These are phyloP conservation scores for Incurvaria masculella DNA, from an alignment of 2,888 invertebrate species.

Conservation along the genomic window DNA sequence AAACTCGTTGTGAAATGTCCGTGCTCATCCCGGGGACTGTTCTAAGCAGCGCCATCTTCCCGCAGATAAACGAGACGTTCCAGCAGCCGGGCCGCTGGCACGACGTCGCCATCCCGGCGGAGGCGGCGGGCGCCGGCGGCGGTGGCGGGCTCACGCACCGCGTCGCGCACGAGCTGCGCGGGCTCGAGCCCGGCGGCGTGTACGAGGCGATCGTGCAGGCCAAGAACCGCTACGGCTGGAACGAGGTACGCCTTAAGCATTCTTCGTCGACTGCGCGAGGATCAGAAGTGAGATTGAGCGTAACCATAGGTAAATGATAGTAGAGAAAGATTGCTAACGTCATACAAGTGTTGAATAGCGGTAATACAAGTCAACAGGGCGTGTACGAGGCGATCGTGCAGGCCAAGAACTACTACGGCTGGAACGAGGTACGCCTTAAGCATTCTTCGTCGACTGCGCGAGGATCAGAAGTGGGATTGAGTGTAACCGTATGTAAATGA, in stretches of 20 bases:
- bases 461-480: slow-evolving; percentile 12
- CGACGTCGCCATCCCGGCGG: slow-evolving; percentile 57
- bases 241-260: slow-evolving; percentile 61
- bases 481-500: background rate
- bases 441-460: background rate
- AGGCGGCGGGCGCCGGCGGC: slow-evolving; percentile 25
- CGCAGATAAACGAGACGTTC: slow-evolving; percentile 68
- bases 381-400: slow-evolving; percentile 72
- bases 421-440: slow-evolving; percentile 69
- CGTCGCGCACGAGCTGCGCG: slow-evolving; percentile 63
- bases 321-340: too few species aligned
- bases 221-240: slow-evolving; percentile 73
- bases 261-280: slow-evolving; percentile 7
- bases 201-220: slow-evolving; percentile 74
- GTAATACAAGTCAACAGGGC: slow-evolving; percentile 34
- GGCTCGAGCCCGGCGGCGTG: slow-evolving; percentile 62
- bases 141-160: slow-evolving; percentile 34
- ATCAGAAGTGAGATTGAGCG: slow-evolving; percentile 7
- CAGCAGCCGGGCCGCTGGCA: slow-evolving; percentile 71
- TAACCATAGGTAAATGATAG: too few species aligned
- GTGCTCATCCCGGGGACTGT: too few species aligned
- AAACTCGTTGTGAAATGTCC: background rate
- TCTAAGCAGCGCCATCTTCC: too few species aligned
- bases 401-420: slow-evolving; percentile 71
- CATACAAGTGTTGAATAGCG: too few species aligned